Conservation (phyloP, 2,888 invertebrate genomes). For the Nomada fabriciana region DNA sequence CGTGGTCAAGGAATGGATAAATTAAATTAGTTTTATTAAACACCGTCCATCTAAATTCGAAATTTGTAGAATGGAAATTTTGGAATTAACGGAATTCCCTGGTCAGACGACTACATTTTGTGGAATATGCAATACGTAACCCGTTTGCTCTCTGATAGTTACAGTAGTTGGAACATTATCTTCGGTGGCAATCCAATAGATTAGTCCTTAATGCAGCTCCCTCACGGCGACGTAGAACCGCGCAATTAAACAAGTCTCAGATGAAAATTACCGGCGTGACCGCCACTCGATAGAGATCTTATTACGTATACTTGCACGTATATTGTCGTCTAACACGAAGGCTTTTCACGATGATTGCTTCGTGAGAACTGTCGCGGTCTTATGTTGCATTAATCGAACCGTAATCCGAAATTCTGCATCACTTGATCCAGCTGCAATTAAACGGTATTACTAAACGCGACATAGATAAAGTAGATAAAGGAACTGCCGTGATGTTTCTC, state of each 20-base stretch:
- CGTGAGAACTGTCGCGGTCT: conserved; percentile 52
- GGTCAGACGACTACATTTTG: not conserved
- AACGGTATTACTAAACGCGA: conserved; percentile 1
- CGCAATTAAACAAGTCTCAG: conserved; percentile 69
- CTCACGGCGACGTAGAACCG: conserved; percentile 59
- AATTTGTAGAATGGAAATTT: too few relatives aligned
- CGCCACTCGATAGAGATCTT: conserved; percentile 68
- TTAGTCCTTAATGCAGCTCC: conserved; percentile 65
- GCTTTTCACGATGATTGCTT: conserved; percentile 72
- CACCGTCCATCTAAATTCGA: too few relatives aligned
- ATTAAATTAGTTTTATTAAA: too few relatives aligned
- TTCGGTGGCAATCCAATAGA: conserved; percentile 65
- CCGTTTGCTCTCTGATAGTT: conserved; percentile 40
- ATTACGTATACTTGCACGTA: conserved; percentile 60
- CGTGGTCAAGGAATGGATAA: too few relatives aligned
- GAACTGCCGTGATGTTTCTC: too few relatives aligned
- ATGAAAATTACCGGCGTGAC: conserved; percentile 70
- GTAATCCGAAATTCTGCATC: conserved; percentile 45
- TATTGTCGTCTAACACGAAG: conserved; percentile 75
- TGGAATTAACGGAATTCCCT: not conserved
- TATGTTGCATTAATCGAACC: conserved; percentile 52
- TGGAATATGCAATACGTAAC: conserved; percentile 12
- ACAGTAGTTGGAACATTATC: conserved; percentile 60
- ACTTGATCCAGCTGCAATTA: conserved; percentile 31
- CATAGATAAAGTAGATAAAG: not conserved